phyloP scores from a whole-genome alignment of 2,888 invertebrate species.

The Syritta pipiens region DNA sequence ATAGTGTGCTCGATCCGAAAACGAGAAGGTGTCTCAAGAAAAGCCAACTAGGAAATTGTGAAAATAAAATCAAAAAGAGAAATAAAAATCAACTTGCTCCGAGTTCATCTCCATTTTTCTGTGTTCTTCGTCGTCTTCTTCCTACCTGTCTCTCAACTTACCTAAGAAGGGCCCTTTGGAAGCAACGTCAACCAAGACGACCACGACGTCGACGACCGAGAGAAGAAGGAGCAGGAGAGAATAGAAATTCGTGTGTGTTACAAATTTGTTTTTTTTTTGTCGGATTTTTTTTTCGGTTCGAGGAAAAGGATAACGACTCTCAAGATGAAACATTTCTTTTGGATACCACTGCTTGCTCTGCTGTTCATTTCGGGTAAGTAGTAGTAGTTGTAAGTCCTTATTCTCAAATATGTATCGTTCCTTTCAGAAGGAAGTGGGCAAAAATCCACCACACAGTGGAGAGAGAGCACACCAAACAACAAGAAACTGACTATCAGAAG shows the following conservation, averaged over 20 bases:
- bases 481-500: slow-evolving; percentile 60
- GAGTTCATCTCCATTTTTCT: slow-evolving; percentile 5
- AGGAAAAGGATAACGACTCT: slow-evolving; percentile 49
- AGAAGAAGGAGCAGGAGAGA: slow-evolving; percentile 17
- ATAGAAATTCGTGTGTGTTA: too few relatives aligned
- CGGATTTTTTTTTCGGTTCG: slow-evolving; percentile 11
- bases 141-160: slow-evolving; percentile 35
- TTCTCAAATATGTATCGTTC: background rate
- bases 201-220: background rate
- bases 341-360: slow-evolving; percentile 61
- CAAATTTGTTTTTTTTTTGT: slow-evolving; percentile 21
- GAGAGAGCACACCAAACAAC: slow-evolving; percentile 14
- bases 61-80: background rate
- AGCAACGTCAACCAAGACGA: too few relatives aligned
- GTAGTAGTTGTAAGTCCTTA: slow-evolving; percentile 9
- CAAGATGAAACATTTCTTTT: slow-evolving; percentile 59
- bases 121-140: background rate
- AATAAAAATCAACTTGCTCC: background rate
- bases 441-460: slow-evolving; percentile 47
- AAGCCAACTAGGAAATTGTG: slow-evolving; percentile 17
- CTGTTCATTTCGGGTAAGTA: slow-evolving; percentile 56
- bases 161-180: slow-evolving; percentile 21
- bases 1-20: background rate
- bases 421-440: background rate
- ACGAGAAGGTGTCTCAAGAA: slow-evolving; percentile 33